Evolutionary conservation across 2,113 vertebrate genomes (phyloP).

Genomic region (Podarcis muralis): DNA sequence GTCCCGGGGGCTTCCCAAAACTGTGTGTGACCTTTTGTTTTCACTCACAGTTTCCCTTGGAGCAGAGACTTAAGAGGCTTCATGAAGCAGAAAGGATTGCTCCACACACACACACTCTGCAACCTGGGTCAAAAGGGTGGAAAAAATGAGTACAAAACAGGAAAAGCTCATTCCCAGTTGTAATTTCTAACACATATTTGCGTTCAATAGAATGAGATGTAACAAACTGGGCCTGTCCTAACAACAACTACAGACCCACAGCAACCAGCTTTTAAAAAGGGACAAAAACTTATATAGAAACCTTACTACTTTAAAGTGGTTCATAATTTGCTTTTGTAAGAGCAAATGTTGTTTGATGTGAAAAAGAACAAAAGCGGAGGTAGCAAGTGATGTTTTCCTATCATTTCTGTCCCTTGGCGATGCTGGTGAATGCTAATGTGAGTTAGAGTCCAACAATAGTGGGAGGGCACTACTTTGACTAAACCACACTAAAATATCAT

Average conservation of each 20-base stretch:
- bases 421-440: too few relatives aligned
- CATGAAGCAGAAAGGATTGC: background rate
- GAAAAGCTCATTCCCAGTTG: background rate
- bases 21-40: constrained; percentile 36
- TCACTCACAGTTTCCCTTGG: constrained; percentile 8
- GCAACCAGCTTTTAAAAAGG: background rate
- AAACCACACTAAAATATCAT: background rate
- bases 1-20: constrained; percentile 1
- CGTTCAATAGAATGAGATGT: background rate
- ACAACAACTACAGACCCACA: constrained; percentile 10
- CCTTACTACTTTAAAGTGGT: constrained; percentile 1
- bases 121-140: background rate
- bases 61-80: constrained; percentile 14
- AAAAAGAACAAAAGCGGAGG: too few relatives aligned
- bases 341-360: too few relatives aligned
- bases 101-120: background rate
- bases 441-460: too few relatives aligned
- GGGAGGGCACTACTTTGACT: background rate
- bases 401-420: too few relatives aligned
- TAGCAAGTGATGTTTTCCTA: too few relatives aligned
- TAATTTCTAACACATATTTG: background rate
- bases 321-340: background rate
- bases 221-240: background rate
- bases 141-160: background rate
- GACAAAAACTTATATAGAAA: background rate